These are phyloP conservation scores for Dromaius novaehollandiae DNA, from an alignment of 2,113 vertebrate genomes.

Conservation along the genomic window DNA sequence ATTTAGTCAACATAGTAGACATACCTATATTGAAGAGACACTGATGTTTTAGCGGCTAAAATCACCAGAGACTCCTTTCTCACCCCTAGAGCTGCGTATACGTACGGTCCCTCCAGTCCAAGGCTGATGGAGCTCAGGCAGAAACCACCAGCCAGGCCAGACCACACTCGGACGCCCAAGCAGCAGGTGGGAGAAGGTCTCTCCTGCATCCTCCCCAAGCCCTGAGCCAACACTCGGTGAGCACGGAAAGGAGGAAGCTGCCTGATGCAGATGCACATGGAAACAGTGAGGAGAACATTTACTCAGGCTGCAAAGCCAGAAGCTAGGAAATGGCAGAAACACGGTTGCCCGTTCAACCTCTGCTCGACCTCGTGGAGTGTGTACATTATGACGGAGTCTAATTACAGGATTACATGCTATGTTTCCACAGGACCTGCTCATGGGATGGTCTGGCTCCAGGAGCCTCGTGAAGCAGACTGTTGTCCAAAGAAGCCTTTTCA, in stretches of 20 bases:
- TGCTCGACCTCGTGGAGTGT: not conserved
- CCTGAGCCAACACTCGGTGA: accelerated
- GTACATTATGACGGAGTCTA: not conserved
- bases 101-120: not conserved
- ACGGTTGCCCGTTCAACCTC: not conserved
- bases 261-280: not conserved
- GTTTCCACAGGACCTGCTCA: not conserved
- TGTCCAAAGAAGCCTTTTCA: not conserved
- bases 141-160: not conserved
- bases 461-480: not conserved
- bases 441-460: not conserved
- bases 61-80: not conserved
- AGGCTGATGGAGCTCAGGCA: not conserved
- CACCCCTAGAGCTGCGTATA: not conserved
- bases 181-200: too few species aligned
- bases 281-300: not conserved
- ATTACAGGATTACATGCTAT: not conserved
- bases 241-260: accelerated
- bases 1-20: not conserved
- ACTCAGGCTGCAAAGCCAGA: not conserved
- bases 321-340: not conserved
- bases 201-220: not conserved
- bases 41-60: not conserved
- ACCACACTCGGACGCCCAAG: accelerated
- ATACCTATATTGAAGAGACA: not conserved